Base-by-base conservation (phyloP, 92 coral and sea anemone genomes). In the Epizoanthus fatuus region DNA sequence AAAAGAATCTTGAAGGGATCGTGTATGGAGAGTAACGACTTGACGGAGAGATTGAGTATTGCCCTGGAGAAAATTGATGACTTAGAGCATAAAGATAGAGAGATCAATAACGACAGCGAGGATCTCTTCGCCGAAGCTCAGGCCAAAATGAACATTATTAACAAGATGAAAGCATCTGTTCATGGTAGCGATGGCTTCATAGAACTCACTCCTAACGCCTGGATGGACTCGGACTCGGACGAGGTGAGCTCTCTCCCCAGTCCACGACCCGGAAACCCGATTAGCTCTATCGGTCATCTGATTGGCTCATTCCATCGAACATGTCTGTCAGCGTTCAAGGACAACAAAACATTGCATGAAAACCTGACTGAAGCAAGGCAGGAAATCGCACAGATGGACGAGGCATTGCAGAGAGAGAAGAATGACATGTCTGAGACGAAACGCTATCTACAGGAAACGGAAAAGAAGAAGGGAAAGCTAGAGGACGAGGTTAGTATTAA, bases 81-180 rank as follows among this genome's bases (percentile, higher is more conserved):
- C 20, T 64, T 92, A 10, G 98, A 94, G 11, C 74, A 83, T 45
- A 93, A 85, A 35, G 84, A 90, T 0, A 66, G 83, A 47, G 93
- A 94, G 32, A 80, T 81, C 56, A 94, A 80, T 16, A 75, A 84
- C 19, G 92, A 92, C 19, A 90, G 83, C 49, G 98, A 93, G 20
- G 96, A 94, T 54, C 86, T 94, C 17, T 75, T 90, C 35, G 98
- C 96, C 0, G 98, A 94, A 69, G 96, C 96, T 0, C 98, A 92
- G 55, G 98, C 98, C 9, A 94, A 94, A 58, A 88, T 94, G 84
- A 94, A 94, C 7, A 93, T 94, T 59, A 90, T 94, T 7, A 87
- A 80, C 60, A 94, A 90, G 53, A 85, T 94, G 93, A 90, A 86
- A 51, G 96, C 91, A 4, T 79, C 96, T 4, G 80, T 90, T 80